Evolutionary conservation across 2,888 invertebrate species (phyloP), one percentile per base, ranked within the genome.

Genomic region (Candidula unifasciata): DNA sequence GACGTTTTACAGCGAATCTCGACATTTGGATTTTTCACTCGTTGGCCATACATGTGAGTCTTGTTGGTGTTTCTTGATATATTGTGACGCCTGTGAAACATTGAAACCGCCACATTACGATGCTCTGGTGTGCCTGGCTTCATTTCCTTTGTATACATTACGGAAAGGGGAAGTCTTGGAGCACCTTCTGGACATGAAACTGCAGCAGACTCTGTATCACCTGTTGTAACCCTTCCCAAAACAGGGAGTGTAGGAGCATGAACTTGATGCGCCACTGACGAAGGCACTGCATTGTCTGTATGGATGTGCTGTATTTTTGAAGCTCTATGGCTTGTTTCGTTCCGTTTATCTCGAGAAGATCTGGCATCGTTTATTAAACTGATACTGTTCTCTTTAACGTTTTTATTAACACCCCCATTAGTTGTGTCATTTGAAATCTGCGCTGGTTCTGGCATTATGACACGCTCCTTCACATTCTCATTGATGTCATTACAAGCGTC

Each of bases 1-100:
- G 74, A 52, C 54, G 74, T 74, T 54, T 54, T 54, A 54, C 74
- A 74, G 10, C 74, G 37, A 74, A 52, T n/a, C 30, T 54, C 27
- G 52, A 6, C 2, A 16, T 68, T 54, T 8, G 54, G 18, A 1
- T 13, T 73, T 27, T 44, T 52, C 1, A 0, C 37, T 2, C 52
- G 44, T 27, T 35, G 24, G 18, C 24, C 24, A 71, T 35, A 37
- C 5, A 24, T 37, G 24, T 21, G 8, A 3, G 8, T 44, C 5
- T 30, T 13, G 30, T 27, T 54, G 6, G 3, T 54, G 74, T 18
- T 30, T 0, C 16, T 54, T 18, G 74, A 0, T 30, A 18, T 54
- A 54, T 18, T 74, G 74, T 74, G 54, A n/a, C 30, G 18, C 27
- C 27, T 74, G 3, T 52, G 18, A 54, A 74, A 54, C 30, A 54